A percentile compares a stretch with the other conserved stretches of the same genome.
Evolutionary conservation across 2,888 invertebrate species (phyloP).

Genomic region (Melinopterus prodromus): DNA sequence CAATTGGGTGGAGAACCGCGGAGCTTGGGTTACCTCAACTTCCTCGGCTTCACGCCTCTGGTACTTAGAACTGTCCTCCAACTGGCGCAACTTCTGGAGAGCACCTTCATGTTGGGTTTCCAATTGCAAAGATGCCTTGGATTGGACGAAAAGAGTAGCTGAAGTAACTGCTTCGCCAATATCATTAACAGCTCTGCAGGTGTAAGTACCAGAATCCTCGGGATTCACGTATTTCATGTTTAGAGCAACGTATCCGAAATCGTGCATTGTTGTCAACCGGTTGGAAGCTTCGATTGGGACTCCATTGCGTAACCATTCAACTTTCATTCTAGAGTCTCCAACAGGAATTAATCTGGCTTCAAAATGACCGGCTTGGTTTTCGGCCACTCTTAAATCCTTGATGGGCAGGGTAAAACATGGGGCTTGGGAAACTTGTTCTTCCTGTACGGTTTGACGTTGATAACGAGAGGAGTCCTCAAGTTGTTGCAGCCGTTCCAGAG

Average conservation of each 20-base stretch:
- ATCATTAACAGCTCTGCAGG: slow-evolving; percentile 91
- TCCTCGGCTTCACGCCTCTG: slow-evolving; percentile 85
- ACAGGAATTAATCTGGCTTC: slow-evolving; percentile 94
- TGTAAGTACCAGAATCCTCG: slow-evolving; percentile 96
- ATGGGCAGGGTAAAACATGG: slow-evolving; percentile 93
- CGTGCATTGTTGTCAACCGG: slow-evolving; percentile 93
- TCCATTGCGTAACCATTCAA: slow-evolving; percentile 93
- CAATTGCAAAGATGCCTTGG: slow-evolving; percentile 87
- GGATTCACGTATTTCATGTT: slow-evolving; percentile 95
- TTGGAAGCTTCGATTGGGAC: slow-evolving; percentile 90
- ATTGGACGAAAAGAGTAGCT: slow-evolving; percentile 88
- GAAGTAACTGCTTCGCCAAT: slow-evolving; percentile 95
- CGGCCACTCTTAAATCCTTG: slow-evolving; percentile 84
- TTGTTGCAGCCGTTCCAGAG: slow-evolving; percentile 80
- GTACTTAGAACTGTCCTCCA: slow-evolving; percentile 84
- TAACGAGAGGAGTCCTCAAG: slow-evolving; percentile 82
- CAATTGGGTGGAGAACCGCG: slow-evolving; percentile 84
- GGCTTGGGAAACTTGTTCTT: slow-evolving; percentile 84
- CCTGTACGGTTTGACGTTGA: slow-evolving; percentile 76
- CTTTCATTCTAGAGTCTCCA: slow-evolving; percentile 90
- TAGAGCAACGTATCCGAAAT: slow-evolving; percentile 96
- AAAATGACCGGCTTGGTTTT: slow-evolving; percentile 93
- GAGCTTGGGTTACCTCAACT: slow-evolving; percentile 80
- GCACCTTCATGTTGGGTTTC: slow-evolving; percentile 91
- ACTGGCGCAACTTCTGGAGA: slow-evolving; percentile 83